A percentile compares a stretch with the other conserved stretches of the same genome.
phyloP scores from a whole-genome alignment of 2,113 vertebrate genomes.

The Gnathonemus echidnorhynchus region DNA sequence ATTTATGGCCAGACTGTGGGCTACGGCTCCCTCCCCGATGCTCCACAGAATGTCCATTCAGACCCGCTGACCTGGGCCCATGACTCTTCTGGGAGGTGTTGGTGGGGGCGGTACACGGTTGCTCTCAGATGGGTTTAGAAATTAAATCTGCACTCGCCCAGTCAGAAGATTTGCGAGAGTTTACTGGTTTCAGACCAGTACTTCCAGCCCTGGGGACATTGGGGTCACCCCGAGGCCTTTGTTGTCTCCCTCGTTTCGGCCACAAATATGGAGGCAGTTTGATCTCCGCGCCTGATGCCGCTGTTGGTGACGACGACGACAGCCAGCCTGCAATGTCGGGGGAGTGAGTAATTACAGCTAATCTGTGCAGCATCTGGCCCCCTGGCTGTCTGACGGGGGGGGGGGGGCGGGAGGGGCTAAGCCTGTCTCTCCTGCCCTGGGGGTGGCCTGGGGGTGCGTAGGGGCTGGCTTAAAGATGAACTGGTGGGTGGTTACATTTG shows the following conservation, averaged over 20 bases:
- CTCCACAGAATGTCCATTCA: background rate
- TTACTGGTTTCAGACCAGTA: background rate
- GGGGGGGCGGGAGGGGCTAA: background rate
- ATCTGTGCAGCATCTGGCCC: background rate
- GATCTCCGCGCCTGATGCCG: background rate
- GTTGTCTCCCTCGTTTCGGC: background rate
- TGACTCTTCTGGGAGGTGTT: background rate
- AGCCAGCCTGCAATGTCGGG: background rate
- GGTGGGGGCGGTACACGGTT: background rate
- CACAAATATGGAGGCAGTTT: background rate
- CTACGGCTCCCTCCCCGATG: background rate
- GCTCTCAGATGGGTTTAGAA: background rate
- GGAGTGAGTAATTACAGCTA: constrained; percentile 7
- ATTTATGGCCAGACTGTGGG: background rate
- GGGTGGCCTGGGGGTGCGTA: background rate
- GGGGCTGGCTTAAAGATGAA: background rate
- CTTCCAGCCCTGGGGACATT: background rate
- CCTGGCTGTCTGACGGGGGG: background rate
- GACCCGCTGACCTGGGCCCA: background rate
- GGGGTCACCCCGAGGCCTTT: background rate
- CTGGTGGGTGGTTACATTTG: background rate
- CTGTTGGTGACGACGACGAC: background rate
- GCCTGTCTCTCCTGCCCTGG: background rate
- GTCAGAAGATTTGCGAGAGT: background rate
- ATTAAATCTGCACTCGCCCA: background rate